Evolutionary conservation across 2,113 vertebrate species (phyloP), one percentile per base, ranked within the genome.

Genomic region (Carollia perspicillata): DNA sequence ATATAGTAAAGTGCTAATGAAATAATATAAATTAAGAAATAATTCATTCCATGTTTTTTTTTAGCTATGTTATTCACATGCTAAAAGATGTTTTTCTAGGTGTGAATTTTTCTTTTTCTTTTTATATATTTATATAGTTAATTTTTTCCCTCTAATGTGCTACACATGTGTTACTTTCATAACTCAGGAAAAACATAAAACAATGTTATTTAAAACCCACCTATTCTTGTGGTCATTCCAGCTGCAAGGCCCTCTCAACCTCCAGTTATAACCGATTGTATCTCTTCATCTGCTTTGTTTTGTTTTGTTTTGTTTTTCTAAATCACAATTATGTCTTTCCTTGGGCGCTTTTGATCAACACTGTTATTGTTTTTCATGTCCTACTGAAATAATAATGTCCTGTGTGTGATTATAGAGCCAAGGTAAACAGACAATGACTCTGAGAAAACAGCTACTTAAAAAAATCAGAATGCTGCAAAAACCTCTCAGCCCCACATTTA

Each of bases 301-400:
- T 65, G 12, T 63, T n/a, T 40, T 90, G 66, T 89, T 92, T 87
- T 96, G 84, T 96, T 96, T 96, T 97, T 66, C 94, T 96, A 81
- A 91, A 87, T 94, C 85, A 18, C n/a, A 96, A 68, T 78, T 55
- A 42, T 53, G 83, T 90, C 90, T 97, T 97, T 94, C 95, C 93
- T 97, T 51, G 2, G 86, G 86, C 89, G 69, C 81, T 97, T 97
- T 96, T 33, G 72, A 95, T 96, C 81, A 96, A 26, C 42, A 13
- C 11, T 94, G 85, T 87, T 97, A 97, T 83, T 96, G 72, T 97
- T 97, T 97, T 96, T 93, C 94, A 95, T 96, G 72, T 95, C 88
- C 92, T 85, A 93, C 97, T 98, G 97, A 97, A 98, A 97, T 95
- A 97, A 97, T 92, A 97, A 63, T 33, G 93, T 86, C 13, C 81